Evolutionary conservation across 2,888 invertebrate species (phyloP).

Genomic region (Macrosoma leucophasiata): DNA sequence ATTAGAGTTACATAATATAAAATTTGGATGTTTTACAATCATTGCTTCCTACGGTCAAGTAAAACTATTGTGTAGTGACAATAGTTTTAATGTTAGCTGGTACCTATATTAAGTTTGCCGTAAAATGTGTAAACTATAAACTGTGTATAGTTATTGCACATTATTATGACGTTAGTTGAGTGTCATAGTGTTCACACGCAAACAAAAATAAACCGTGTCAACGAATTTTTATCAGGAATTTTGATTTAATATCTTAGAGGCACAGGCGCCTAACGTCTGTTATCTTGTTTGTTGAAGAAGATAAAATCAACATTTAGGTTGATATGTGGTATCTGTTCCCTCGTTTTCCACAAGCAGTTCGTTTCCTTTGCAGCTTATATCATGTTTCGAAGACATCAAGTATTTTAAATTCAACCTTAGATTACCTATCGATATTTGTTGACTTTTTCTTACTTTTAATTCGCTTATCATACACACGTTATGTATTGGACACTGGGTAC

Average conservation of each 20-base stretch:
- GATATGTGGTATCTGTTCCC: constrained; percentile 47
- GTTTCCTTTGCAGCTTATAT: constrained; percentile 12
- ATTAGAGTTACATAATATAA: too few species aligned
- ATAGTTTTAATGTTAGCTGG: too few species aligned
- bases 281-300: constrained; percentile 63
- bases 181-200: constrained; percentile 29
- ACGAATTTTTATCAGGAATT: constrained; percentile 56
- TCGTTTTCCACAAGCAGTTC: constrained; percentile 21
- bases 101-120: constrained; percentile 16
- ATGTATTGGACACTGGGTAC: too few species aligned
- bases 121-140: constrained; percentile 13
- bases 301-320: constrained; percentile 56
- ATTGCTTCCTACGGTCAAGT: too few species aligned
- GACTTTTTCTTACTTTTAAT: too few species aligned
- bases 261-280: constrained; percentile 45
- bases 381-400: too few species aligned
- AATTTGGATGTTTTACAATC: too few species aligned
- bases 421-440: too few species aligned
- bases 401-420: too few species aligned
- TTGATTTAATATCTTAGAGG: constrained; percentile 58
- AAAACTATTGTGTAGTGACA: too few species aligned
- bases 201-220: constrained; percentile 51
- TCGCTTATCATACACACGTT: too few species aligned
- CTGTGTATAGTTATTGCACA: constrained; percentile 3
- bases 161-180: constrained; percentile 21